These are phyloP conservation scores for Mycalesis mineus DNA, from an alignment of 2,888 invertebrate genomes.

Conservation along the genomic window DNA sequence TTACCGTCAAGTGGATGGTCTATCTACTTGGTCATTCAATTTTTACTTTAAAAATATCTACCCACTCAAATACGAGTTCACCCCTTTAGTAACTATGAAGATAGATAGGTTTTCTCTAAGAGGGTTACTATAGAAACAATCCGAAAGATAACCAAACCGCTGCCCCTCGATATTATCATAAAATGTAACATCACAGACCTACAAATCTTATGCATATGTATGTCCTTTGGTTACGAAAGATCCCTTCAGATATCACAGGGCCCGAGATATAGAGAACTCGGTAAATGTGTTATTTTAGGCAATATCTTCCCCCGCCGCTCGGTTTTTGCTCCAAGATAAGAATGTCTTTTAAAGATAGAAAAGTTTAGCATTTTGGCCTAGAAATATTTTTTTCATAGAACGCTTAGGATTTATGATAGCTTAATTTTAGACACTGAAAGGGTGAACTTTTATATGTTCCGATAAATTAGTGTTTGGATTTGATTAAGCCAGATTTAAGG, in stretches of 20 bases:
- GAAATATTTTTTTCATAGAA: background rate
- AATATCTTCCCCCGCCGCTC: conserved; percentile 24
- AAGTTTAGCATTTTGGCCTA: background rate
- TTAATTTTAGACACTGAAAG: too few relatives aligned
- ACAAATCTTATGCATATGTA: conserved; percentile 2
- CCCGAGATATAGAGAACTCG: conserved; percentile 20
- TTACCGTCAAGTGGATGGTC: too few relatives aligned
- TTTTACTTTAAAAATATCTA: too few relatives aligned
- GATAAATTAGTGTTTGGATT: too few relatives aligned
- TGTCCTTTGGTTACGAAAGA: conserved; percentile 16
- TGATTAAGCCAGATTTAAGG: too few relatives aligned
- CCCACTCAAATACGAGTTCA: too few relatives aligned
- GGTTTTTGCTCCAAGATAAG: background rate
- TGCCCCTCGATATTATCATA: background rate
- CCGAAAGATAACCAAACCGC: conserved; percentile 10
- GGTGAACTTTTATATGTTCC: too few relatives aligned
- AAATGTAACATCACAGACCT: conserved; percentile 3
- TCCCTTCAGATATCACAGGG: conserved; percentile 26
- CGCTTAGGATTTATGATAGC: too few relatives aligned
- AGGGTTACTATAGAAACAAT: background rate
- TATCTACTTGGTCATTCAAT: too few relatives aligned
- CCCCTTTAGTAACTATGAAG: too few relatives aligned
- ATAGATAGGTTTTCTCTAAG: background rate
- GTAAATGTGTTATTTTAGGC: conserved; percentile 30
- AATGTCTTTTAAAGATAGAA: background rate